These are phyloP conservation scores for Eidolon dupreanum DNA, from an alignment of 2,797 vertebrate genomes.

Conservation along the genomic window DNA sequence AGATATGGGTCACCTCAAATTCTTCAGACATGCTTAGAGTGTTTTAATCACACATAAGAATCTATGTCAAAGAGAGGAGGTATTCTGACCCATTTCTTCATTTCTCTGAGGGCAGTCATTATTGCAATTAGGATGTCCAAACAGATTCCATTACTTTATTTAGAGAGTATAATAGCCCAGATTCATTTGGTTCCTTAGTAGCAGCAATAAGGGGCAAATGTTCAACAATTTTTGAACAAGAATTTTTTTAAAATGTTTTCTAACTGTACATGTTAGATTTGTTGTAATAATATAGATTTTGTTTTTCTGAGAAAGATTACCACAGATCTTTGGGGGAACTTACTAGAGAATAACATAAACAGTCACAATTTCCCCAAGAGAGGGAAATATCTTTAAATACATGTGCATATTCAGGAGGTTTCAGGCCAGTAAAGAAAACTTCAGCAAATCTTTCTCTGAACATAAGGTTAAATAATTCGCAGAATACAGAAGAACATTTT, in stretches of 20 bases:
- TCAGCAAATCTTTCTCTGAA: not conserved
- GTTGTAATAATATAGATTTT: not conserved
- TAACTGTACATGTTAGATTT: not conserved
- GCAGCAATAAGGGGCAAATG: not conserved
- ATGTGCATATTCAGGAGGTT: not conserved
- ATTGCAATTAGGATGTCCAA: not conserved
- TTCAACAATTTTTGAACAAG: not conserved
- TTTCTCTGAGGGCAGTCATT: not conserved
- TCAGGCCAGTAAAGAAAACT: not conserved
- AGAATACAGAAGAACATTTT: not conserved
- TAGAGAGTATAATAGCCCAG: not conserved
- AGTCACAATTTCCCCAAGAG: not conserved
- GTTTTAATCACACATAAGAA: not conserved
- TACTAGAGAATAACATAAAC: not conserved
- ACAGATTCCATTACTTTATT: not conserved
- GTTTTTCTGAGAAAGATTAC: not conserved
- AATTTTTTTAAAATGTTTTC: not conserved
- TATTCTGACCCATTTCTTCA: not conserved
- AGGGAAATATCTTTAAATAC: not conserved
- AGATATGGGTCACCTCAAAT: not conserved
- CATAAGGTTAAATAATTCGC: not conserved
- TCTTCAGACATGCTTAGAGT: not conserved
- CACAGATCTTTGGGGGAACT: not conserved
- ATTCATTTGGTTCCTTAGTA: not conserved
- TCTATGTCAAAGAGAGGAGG: not conserved